Evolutionary conservation across 2,797 vertebrate species (phyloP).

Genomic region (Coranthus polyacanthus): DNA sequence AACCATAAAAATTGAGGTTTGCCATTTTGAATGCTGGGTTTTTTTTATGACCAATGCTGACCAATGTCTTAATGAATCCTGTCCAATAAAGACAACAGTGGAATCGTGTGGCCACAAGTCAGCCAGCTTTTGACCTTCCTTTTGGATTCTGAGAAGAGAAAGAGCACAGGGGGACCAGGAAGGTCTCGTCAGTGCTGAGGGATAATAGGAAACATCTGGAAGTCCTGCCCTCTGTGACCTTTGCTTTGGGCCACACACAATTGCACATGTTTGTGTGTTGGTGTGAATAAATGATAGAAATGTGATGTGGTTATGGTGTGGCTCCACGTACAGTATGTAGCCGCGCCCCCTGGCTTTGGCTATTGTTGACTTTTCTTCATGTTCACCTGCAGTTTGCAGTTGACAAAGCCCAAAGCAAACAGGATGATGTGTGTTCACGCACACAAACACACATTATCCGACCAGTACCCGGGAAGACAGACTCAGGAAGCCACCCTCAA

Average conservation of each 20-base stretch:
- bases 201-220: constrained; percentile 84
- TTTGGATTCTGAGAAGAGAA: constrained; percentile 40
- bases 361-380: constrained; percentile 40
- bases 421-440: constrained; percentile 55
- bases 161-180: constrained; percentile 60
- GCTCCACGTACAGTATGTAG: not conserved
- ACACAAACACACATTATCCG: constrained; percentile 33
- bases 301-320: constrained; percentile 6
- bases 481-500: constrained; percentile 56
- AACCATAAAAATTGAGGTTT: constrained; percentile 45
- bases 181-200: constrained; percentile 55
- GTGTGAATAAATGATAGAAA: not conserved
- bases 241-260: constrained; percentile 70
- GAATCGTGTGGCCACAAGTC: constrained; percentile 40
- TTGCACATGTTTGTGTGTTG: constrained; percentile 21
- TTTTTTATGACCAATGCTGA: constrained; percentile 35
- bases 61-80: constrained; percentile 30
- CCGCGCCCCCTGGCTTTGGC: constrained; percentile 18
- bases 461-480: constrained; percentile 46
- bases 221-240: constrained; percentile 57
- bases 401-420: constrained; percentile 43
- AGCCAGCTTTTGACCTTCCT: constrained; percentile 37
- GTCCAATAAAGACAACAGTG: constrained; percentile 34
- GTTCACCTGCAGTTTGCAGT: constrained; percentile 42
- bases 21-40: constrained; percentile 24